phyloP scores from a whole-genome alignment of 1,140 invertebrate species.

The Habropoda laboriosa region DNA sequence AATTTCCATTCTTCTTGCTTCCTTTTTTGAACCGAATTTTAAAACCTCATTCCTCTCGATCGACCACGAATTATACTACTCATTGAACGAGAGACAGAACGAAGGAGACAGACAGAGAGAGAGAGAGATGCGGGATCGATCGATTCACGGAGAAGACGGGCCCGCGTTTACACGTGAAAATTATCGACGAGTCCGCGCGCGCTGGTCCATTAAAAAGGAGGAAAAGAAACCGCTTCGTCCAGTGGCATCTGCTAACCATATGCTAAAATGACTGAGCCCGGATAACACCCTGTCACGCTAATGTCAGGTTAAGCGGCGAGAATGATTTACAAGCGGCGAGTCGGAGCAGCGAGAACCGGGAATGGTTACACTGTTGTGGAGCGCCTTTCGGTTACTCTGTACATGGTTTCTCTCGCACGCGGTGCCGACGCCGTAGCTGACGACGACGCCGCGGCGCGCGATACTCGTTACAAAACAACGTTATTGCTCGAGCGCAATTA shows the following conservation, averaged over 20 bases:
- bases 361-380: conserved; percentile 20
- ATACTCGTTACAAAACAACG: conserved; percentile 51
- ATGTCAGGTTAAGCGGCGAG: conserved; percentile 69
- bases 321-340: conserved; percentile 69
- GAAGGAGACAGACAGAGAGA: no score
- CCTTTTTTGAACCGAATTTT: no score
- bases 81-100: no score
- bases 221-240: conserved; percentile 34
- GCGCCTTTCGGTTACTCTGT: not conserved
- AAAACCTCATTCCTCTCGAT: no score
- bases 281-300: conserved; percentile 68
- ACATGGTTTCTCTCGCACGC: conserved; percentile 1
- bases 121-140: not conserved
- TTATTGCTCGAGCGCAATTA: conserved; percentile 49
- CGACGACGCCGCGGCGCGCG: not conserved
- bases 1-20: no score
- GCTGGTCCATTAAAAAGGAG: conserved; percentile 54
- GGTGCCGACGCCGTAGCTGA: no score
- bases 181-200: conserved; percentile 38
- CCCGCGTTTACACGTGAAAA: conserved; percentile 52
- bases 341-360: conserved; percentile 30
- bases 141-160: conserved; percentile 1
- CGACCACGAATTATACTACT: no score
- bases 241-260: conserved; percentile 69
- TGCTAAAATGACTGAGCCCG: conserved; percentile 61